These are phyloP conservation scores for Lithobates pipiens DNA, from an alignment of 2,797 vertebrate genomes.

Conservation along the genomic window DNA sequence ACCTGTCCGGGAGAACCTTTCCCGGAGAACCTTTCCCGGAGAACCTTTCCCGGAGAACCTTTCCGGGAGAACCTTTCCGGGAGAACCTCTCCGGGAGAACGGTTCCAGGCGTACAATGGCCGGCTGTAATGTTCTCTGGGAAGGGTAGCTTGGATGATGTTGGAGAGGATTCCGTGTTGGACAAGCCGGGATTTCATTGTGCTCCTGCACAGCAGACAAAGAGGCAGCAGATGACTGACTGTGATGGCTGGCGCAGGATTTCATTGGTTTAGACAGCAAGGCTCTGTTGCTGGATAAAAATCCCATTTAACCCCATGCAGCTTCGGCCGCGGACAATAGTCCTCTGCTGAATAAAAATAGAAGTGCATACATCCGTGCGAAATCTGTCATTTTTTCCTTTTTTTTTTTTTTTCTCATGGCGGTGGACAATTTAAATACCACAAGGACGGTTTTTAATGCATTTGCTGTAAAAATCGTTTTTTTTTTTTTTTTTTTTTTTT, in stretches of 20 bases:
- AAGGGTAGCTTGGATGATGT: constrained; percentile 38
- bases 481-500: too few species aligned
- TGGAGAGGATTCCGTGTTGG: constrained; percentile 19
- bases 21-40: too few species aligned
- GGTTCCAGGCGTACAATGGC: neutral
- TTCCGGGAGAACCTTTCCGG: too few species aligned
- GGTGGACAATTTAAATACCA: neutral
- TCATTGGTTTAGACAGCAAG: constrained; percentile 39
- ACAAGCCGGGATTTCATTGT: constrained; percentile 46
- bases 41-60: too few species aligned
- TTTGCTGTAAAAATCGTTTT: too few species aligned
- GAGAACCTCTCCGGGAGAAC: neutral
- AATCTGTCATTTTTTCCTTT: too few species aligned
- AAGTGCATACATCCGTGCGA: too few species aligned
- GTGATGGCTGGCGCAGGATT: constrained; percentile 30
- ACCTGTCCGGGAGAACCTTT: too few species aligned
- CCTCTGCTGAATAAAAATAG: neutral
- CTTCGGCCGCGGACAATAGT: neutral
- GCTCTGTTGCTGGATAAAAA: constrained; percentile 28
- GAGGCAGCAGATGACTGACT: constrained; percentile 53
- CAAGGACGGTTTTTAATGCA: neutral
- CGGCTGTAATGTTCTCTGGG: neutral
- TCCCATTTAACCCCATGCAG: constrained; percentile 42
- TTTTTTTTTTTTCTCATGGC: too few species aligned
- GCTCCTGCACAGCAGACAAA: constrained; percentile 52